Conservation (phyloP, 2,888 invertebrate genomes). For the Steromphala cineraria region DNA sequence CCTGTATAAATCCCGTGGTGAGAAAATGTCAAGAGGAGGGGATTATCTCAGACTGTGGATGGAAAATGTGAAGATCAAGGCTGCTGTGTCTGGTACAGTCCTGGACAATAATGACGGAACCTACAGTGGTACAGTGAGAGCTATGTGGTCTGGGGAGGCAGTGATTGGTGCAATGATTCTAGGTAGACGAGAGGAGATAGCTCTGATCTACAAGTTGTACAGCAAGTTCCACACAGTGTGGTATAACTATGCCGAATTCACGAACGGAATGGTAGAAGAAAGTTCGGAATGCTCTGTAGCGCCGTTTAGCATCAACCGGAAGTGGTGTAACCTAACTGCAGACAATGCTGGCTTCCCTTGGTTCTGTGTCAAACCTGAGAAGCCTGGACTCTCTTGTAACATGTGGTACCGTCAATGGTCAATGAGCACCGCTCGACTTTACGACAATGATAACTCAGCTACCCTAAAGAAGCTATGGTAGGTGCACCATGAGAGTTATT, state of each 20-base stretch:
- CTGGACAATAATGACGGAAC: neutral
- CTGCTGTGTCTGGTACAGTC: neutral
- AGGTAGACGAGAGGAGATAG: neutral
- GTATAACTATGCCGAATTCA: neutral
- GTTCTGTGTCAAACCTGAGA: neutral
- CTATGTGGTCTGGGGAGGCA: neutral
- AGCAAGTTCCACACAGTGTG: neutral
- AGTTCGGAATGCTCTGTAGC: neutral
- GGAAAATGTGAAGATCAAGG: neutral
- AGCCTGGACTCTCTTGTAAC: neutral
- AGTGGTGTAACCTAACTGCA: neutral
- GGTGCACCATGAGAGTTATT: no score
- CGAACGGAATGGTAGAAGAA: neutral
- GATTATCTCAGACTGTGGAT: neutral
- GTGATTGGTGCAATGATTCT: neutral
- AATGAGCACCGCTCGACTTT: no score
- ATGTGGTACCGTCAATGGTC: neutral
- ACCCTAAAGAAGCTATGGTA: no score
- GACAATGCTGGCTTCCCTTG: neutral
- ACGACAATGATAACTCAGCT: no score
- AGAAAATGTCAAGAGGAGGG: neutral
- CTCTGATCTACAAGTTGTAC: neutral
- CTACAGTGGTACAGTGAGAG: neutral
- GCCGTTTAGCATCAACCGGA: no score
- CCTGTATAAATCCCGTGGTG: neutral